phyloP scores from a whole-genome alignment of 2,888 invertebrate species.

The Dryobotodes eremita region DNA sequence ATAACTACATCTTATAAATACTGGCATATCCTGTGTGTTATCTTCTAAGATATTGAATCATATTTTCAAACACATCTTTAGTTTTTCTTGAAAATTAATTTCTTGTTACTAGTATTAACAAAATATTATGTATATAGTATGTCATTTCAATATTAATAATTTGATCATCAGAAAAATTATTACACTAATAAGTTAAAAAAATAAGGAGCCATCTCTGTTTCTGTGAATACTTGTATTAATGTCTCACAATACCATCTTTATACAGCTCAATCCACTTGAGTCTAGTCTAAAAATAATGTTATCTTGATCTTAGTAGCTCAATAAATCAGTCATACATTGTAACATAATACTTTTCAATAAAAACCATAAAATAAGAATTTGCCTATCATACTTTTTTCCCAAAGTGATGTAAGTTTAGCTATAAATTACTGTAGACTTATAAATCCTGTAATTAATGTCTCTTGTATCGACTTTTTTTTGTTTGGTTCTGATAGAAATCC shows the following conservation, averaged over 20 bases:
- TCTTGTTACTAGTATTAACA: background rate
- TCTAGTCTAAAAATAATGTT: constrained; percentile 10
- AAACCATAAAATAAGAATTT: background rate
- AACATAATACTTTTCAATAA: background rate
- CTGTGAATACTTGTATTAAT: constrained; percentile 17
- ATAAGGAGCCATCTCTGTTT: background rate
- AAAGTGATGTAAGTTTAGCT: background rate
- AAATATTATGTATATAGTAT: background rate
- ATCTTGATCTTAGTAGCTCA: constrained; percentile 18
- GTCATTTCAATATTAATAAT: background rate
- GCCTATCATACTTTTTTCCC: background rate
- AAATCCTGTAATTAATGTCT: background rate
- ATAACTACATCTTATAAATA: constrained; percentile 3
- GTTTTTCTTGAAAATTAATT: background rate
- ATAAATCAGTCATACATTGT: constrained; percentile 3
- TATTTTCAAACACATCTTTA: background rate
- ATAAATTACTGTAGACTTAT: background rate
- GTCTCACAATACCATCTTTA: constrained; percentile 16
- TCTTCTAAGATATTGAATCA: background rate
- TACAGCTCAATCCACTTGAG: constrained; percentile 15
- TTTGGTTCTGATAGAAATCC: background rate
- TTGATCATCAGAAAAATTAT: background rate
- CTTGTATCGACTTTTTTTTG: background rate
- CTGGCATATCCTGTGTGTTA: background rate
- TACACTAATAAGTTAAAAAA: background rate